phyloP scores from a whole-genome alignment of 2,888 invertebrate genomes.

The Rhabditophanes sp. region DNA sequence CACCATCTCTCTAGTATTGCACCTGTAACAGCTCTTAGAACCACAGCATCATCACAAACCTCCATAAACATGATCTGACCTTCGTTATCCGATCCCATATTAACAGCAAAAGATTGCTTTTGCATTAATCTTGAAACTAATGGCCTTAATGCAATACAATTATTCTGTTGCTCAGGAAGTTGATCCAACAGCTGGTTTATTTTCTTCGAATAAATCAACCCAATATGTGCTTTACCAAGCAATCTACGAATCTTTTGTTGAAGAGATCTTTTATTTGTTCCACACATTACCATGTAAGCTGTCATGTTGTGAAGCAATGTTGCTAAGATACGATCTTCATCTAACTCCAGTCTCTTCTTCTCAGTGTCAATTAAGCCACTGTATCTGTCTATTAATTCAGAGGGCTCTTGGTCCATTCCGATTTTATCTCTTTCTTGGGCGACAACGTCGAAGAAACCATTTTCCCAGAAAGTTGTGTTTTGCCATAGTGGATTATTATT shows the following conservation, averaged over 20 bases:
- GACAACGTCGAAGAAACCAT: conserved; percentile 91
- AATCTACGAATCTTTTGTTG: conserved; percentile 64
- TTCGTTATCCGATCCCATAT: conserved; percentile 76
- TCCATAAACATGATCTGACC: conserved; percentile 56
- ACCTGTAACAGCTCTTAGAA: conserved; percentile 53
- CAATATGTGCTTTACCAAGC: conserved; percentile 93
- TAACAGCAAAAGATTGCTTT: conserved; percentile 91
- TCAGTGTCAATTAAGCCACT: conserved; percentile 44
- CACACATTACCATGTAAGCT: conserved; percentile 64
- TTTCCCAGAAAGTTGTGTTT: conserved; percentile 99
- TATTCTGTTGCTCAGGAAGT: conserved; percentile 78
- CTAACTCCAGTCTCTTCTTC: conserved; percentile 76
- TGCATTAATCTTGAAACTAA: conserved; percentile 82
- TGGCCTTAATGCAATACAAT: conserved; percentile 89
- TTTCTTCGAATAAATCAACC: conserved; percentile 87
- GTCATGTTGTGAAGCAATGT: conserved; percentile 89
- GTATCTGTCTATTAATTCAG: conserved; percentile 43
- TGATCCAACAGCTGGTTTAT: conserved; percentile 88
- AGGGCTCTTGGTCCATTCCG: conserved; percentile 75
- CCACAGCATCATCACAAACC: conserved; percentile 67
- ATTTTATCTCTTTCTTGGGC: conserved; percentile 92
- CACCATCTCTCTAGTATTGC: conserved; percentile 65
- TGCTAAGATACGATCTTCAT: conserved; percentile 83
- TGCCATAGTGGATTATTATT: conserved; percentile 60
- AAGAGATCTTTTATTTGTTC: conserved; percentile 27